Base-by-base conservation (phyloP, 2,113 vertebrate genomes). In the Cranoglanis bouderius region DNA sequence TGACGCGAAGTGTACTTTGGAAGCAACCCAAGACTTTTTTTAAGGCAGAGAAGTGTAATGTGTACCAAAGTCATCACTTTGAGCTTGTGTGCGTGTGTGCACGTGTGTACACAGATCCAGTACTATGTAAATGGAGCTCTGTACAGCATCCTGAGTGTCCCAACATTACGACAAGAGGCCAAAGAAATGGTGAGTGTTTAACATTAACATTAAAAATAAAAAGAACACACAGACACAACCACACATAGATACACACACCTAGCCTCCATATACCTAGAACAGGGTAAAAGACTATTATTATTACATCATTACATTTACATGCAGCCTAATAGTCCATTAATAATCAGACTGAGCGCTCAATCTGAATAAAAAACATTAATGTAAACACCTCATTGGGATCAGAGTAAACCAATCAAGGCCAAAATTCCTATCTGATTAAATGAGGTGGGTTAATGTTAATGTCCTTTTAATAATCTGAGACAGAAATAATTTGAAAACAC, bases 81-180 rank as follows among this genome's bases (percentile, higher is more conserved):
- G 16, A 74, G 1, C 10, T 38, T 74, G 14, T 88, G 10, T 75
- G 59, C 57, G 38, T 87, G 55, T 84, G 35, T 89, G 65, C 6
- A 9, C 91, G 81, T 90, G 43, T 49, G 86, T 77, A 80, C 88
- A 78, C 91, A 99, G 98, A 96, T 99, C 85, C 97, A 97, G 35
- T 96, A 97, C 0, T 99, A 98, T 85, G 98, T 99, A 93, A 99
- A 99, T 3, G 98, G 98, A 91, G 96, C 96, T 1, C 94, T 99
- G 49, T 99, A 99, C 88, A 99, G 97, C 91, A 97, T 99, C 92
- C 96, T 99, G 53, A 96, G 95, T 55, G 88, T 98, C 82, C 96
- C 97, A 0, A 94, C 96, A 82, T 95, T 99, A 82, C 95, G 97
- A 59, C 97, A 98, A 90, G 97, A 98, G 93, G 98, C 98, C 19